Evolutionary conservation across 1,140 invertebrate genomes (phyloP).

Genomic region (Chelonus insularis): DNA sequence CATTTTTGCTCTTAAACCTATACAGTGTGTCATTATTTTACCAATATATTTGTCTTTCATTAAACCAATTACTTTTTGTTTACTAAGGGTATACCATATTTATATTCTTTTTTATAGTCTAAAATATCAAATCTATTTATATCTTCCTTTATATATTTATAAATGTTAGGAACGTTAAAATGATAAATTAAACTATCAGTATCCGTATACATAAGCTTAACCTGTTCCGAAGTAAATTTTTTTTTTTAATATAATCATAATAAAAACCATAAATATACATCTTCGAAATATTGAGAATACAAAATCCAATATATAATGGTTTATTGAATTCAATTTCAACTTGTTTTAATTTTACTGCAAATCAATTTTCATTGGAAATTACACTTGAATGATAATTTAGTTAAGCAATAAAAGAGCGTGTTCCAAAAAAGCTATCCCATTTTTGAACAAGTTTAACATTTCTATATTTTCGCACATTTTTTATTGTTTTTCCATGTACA

Average conservation of each 20-base stretch:
- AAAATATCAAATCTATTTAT: constrained; percentile 7
- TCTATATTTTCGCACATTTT: constrained; percentile 35
- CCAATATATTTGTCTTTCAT: no score
- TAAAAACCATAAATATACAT: no score
- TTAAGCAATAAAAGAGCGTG: constrained; percentile 33
- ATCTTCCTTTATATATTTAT: not conserved
- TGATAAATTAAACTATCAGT: constrained; percentile 21
- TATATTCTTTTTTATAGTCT: constrained; percentile 6
- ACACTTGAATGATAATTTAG: no score
- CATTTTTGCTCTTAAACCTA: no score
- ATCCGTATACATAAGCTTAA: constrained; percentile 12
- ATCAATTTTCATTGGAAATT: constrained; percentile 25
- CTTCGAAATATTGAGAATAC: no score
- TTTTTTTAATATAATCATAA: no score
- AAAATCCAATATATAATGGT: no score
- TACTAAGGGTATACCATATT: not conserved
- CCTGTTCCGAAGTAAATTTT: not conserved
- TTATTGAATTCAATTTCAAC: not conserved
- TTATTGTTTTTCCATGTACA: no score
- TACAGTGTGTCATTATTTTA: no score
- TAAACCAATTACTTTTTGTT: constrained; percentile 3
- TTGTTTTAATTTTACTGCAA: not conserved
- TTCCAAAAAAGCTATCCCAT: constrained; percentile 25
- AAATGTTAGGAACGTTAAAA: constrained; percentile 14
- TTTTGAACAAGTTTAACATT: constrained; percentile 35